These are phyloP conservation scores for Sebastes baramenuke DNA, from an alignment of 2,797 vertebrate species.

Conservation along the genomic window DNA sequence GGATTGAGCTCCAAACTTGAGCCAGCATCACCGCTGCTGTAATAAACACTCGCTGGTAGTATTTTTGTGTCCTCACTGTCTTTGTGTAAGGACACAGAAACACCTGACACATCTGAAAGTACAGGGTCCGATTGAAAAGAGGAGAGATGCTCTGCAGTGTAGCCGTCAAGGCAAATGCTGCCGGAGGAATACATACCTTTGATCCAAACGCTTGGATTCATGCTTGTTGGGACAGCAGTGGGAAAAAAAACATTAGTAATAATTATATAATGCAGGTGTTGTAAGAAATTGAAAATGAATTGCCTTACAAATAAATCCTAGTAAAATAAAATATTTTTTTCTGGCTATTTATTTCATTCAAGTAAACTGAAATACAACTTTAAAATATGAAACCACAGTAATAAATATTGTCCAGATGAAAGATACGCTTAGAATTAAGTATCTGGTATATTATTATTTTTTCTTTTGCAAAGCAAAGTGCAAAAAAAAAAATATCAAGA, in stretches of 20 bases:
- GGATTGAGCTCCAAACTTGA: conserved; percentile 40
- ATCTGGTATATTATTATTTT: too few relatives aligned
- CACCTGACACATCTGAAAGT: conserved; percentile 31
- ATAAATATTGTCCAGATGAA: not conserved
- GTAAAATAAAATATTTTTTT: not conserved
- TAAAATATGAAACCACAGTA: not conserved
- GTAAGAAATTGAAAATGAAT: not conserved
- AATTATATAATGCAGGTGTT: not conserved
- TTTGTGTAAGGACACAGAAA: conserved; percentile 60
- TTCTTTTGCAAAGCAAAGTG: too few relatives aligned
- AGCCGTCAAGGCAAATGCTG: conserved; percentile 46
- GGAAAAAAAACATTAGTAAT: not conserved
- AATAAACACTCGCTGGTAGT: conserved; percentile 46
- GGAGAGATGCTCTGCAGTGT: conserved; percentile 44
- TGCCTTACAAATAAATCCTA: not conserved
- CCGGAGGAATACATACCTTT: conserved; percentile 42
- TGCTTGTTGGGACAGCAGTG: not conserved
- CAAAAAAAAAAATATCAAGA: too few relatives aligned
- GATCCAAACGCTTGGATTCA: conserved; percentile 52
- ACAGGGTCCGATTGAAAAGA: too few relatives aligned
- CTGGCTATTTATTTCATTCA: not conserved
- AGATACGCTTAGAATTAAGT: too few relatives aligned
- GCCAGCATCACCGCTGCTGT: conserved; percentile 48
- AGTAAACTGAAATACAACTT: not conserved
- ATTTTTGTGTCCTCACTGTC: conserved; percentile 25